These are phyloP conservation scores for Nothobranchius kuhntae DNA, from an alignment of 2,113 vertebrate species.

Conservation along the genomic window DNA sequence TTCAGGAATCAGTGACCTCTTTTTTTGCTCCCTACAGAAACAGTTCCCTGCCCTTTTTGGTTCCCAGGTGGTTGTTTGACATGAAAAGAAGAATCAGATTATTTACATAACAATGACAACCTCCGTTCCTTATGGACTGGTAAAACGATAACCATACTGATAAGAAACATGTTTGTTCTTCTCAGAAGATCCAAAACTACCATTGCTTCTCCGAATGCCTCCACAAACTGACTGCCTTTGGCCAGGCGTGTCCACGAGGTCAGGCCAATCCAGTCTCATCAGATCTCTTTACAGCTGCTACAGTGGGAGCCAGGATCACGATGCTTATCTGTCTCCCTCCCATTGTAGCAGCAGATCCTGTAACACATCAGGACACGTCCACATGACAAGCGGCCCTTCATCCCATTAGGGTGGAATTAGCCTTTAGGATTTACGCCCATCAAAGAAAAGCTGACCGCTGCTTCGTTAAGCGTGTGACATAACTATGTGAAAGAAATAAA, in stretches of 20 bases:
- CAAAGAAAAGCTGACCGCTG: constrained; percentile 19
- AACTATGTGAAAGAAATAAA: constrained; percentile 4
- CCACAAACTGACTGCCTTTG: constrained; percentile 12
- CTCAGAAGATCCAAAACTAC: constrained; percentile 9
- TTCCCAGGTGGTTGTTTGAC: constrained; percentile 3
- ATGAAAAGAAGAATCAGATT: neutral
- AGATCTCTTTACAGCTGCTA: constrained; percentile 29
- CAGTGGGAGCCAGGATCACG: neutral
- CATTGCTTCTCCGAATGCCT: constrained; percentile 20
- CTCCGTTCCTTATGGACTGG: constrained; percentile 21
- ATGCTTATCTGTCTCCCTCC: constrained; percentile 39
- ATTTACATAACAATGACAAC: constrained; percentile 30
- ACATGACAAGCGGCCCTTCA: constrained; percentile 22
- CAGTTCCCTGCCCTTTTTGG: neutral
- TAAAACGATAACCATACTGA: constrained; percentile 41
- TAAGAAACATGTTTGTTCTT: constrained; percentile 46
- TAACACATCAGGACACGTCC: constrained; percentile 20
- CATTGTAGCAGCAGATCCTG: constrained; percentile 27
- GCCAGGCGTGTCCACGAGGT: constrained; percentile 6
- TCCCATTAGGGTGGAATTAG: constrained; percentile 6
- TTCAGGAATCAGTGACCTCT: neutral
- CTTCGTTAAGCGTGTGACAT: constrained; percentile 21
- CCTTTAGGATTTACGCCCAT: constrained; percentile 14
- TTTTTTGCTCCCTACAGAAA: neutral
- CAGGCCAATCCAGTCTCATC: constrained; percentile 38